These are phyloP conservation scores for Tympanuchus pallidicinctus DNA, from an alignment of 2,113 vertebrate species.

Conservation along the genomic window DNA sequence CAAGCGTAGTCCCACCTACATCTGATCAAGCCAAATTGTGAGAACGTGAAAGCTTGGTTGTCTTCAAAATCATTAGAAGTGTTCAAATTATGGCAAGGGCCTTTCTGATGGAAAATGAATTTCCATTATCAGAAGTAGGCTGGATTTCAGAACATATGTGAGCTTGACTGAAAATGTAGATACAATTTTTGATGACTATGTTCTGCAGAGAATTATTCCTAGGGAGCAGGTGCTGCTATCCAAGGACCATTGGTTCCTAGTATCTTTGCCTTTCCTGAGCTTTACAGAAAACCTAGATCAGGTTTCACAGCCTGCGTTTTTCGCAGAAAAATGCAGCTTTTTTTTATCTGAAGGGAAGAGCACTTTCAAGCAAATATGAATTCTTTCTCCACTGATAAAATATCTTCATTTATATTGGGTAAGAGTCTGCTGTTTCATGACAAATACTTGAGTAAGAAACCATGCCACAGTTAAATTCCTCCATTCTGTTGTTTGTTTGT, in stretches of 20 bases:
- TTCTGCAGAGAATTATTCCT: neutral
- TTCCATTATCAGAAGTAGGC: neutral
- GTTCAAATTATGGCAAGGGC: neutral
- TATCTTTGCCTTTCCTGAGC: neutral
- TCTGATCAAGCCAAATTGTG: neutral
- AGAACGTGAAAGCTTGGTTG: neutral
- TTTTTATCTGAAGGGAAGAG: neutral
- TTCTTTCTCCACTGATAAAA: neutral
- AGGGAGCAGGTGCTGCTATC: neutral
- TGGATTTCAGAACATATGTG: neutral
- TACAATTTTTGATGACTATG: neutral
- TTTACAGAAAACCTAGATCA: neutral
- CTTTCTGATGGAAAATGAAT: neutral
- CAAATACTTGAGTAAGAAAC: neutral
- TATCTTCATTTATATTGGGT: neutral
- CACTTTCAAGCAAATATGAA: neutral
- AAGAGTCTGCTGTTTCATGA: neutral
- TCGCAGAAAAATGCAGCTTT: neutral
- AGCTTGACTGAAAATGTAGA: neutral
- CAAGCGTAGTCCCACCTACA: neutral
- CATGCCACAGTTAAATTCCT: neutral
- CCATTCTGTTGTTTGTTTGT: neutral
- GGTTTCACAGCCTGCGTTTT: neutral
- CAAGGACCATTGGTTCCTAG: neutral
- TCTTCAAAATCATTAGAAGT: neutral